These are phyloP conservation scores for Eledone cirrhosa DNA, from an alignment of 2,888 invertebrate genomes.

Conservation along the genomic window DNA sequence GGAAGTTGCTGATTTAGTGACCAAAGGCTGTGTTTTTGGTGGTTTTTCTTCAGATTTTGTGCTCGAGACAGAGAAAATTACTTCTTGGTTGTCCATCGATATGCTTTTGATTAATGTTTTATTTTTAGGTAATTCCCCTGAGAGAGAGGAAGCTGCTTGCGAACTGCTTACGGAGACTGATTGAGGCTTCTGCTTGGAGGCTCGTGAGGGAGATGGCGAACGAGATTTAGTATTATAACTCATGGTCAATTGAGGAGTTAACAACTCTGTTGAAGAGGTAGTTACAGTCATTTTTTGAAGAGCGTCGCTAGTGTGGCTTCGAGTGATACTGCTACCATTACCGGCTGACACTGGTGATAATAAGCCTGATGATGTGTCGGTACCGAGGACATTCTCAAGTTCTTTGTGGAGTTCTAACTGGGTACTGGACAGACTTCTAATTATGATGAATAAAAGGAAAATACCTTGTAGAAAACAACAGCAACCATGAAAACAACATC, in stretches of 20 bases:
- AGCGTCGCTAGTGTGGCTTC: constrained; percentile 17
- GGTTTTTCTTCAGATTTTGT: background rate
- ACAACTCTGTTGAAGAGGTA: background rate
- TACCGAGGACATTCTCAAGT: constrained; percentile 12
- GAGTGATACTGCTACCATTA: background rate
- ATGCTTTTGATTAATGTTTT: constrained; percentile 13
- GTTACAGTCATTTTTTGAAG: background rate
- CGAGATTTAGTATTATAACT: background rate
- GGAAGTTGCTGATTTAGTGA: constrained; percentile 29
- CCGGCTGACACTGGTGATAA: background rate
- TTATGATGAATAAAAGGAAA: too few relatives aligned
- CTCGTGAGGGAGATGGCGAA: background rate
- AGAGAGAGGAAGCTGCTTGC: background rate
- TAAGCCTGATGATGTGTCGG: background rate
- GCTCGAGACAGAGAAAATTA: background rate
- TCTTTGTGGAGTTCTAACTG: constrained; percentile 16
- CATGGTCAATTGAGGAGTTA: background rate
- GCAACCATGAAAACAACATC: too few relatives aligned
- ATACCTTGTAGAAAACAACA: too few relatives aligned
- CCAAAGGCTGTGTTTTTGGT: constrained; percentile 14
- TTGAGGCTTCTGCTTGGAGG: background rate
- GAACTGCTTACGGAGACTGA: background rate
- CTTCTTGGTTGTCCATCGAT: constrained; percentile 4
- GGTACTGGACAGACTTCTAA: constrained; percentile 13
- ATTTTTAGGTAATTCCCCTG: too few relatives aligned